These are phyloP conservation scores for Crepidodera aurea DNA, from an alignment of 2,888 invertebrate species.

Conservation along the genomic window DNA sequence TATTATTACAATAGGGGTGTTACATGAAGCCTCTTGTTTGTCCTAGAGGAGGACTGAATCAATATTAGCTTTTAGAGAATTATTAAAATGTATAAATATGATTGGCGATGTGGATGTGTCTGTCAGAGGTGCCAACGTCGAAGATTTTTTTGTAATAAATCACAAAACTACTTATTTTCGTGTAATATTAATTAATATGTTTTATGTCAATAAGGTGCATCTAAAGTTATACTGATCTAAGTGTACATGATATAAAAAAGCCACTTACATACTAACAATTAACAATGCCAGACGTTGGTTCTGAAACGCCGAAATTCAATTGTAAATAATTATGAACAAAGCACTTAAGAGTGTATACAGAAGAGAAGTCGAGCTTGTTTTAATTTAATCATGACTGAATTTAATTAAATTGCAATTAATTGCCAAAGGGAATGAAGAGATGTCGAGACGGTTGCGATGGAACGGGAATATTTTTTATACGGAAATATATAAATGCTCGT, in stretches of 20 bases:
- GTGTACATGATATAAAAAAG: no score
- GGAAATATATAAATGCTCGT: no score
- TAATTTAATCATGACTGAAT: constrained; percentile 42
- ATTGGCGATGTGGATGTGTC: no score
- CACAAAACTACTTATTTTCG: no score
- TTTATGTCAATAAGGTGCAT: no score
- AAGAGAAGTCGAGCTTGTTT: constrained; percentile 13
- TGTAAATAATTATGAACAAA: constrained; percentile 13
- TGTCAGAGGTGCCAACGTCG: no score
- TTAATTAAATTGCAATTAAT: constrained; percentile 47
- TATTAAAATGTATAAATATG: constrained; percentile 18
- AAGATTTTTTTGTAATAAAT: no score
- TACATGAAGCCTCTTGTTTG: constrained; percentile 20
- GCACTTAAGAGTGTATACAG: constrained; percentile 1
- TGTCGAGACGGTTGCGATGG: constrained; percentile 12
- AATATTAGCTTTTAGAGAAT: constrained; percentile 29
- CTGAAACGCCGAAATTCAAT: neutral
- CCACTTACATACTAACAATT: no score
- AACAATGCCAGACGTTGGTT: neutral
- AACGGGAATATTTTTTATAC: no score
- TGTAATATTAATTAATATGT: no score
- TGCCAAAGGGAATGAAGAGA: constrained; percentile 39
- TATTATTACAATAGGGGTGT: constrained; percentile 9
- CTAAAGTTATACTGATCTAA: no score
- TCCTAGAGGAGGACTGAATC: constrained; percentile 18